A percentile compares a stretch with the other conserved stretches of the same genome.
These are phyloP conservation scores for Rhopalosiphum nymphaeae DNA, from an alignment of 2,888 invertebrate species.

Conservation along the genomic window DNA sequence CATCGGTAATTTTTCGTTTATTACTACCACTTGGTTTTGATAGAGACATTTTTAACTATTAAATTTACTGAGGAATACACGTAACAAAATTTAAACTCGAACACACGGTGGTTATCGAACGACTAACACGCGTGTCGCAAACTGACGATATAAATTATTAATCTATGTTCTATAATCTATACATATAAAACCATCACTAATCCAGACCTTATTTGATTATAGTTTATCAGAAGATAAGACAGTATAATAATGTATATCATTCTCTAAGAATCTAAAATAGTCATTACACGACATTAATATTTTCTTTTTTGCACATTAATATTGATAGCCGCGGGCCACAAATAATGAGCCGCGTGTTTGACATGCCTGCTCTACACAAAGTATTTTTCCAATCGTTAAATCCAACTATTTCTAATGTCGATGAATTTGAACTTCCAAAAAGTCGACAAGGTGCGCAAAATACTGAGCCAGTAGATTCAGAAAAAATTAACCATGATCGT, in stretches of 20 bases:
- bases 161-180: background rate
- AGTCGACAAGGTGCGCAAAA: too few species aligned
- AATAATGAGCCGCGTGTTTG: too few species aligned
- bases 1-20: conserved; percentile 1
- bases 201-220: too few species aligned
- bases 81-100: conserved; percentile 15
- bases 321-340: background rate
- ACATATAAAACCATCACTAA: too few species aligned
- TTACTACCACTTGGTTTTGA: background rate
- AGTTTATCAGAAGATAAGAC: background rate
- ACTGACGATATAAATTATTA: conserved; percentile 22
- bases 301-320: background rate
- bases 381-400: too few species aligned
- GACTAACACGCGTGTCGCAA: background rate
- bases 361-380: too few species aligned
- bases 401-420: too few species aligned
- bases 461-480: too few species aligned
- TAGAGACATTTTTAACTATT: background rate
- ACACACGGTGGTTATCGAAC: conserved; percentile 1
- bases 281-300: background rate
- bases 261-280: background rate
- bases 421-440: too few species aligned
- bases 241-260: background rate
- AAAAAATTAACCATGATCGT: too few species aligned
- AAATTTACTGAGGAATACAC: background rate